Conservation (phyloP, 2,113 vertebrate genomes). For the Gobio gobio region DNA sequence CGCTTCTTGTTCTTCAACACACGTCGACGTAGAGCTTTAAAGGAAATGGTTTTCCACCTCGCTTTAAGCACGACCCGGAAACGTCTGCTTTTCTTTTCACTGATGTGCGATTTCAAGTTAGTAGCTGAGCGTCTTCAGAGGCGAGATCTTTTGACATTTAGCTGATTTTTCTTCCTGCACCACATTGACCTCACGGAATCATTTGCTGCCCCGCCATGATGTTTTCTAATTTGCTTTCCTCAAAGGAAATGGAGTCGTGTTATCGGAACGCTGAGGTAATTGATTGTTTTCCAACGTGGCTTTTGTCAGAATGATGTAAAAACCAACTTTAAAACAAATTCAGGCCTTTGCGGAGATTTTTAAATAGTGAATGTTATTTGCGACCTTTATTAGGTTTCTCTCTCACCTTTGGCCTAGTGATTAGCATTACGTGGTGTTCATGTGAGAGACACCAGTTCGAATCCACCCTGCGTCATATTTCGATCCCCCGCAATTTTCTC, state of each 20-base stretch:
- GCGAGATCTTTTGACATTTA: slow-evolving; percentile 6
- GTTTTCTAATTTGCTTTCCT: slow-evolving; percentile 55
- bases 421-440: neutral
- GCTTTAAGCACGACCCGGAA: slow-evolving; percentile 42
- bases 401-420: neutral
- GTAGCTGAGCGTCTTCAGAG: slow-evolving; percentile 17
- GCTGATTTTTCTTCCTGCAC: slow-evolving; percentile 35
- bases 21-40: neutral
- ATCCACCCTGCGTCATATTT: neutral
- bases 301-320: slow-evolving; percentile 21
- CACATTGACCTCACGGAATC: slow-evolving; percentile 38
- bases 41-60: slow-evolving; percentile 29
- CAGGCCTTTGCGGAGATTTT: neutral
- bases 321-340: neutral
- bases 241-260: slow-evolving; percentile 51
- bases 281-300: slow-evolving; percentile 50
- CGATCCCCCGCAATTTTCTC: neutral
- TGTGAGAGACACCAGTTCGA: too few relatives aligned
- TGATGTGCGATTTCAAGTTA: neutral
- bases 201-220: slow-evolving; percentile 7
- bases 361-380: neutral
- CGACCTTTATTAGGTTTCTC: neutral
- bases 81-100: slow-evolving; percentile 48
- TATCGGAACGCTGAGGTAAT: slow-evolving; percentile 55
- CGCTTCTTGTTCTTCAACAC: neutral